These are phyloP conservation scores for Tetrax tetrax DNA, from an alignment of 2,113 vertebrate species.

Conservation along the genomic window DNA sequence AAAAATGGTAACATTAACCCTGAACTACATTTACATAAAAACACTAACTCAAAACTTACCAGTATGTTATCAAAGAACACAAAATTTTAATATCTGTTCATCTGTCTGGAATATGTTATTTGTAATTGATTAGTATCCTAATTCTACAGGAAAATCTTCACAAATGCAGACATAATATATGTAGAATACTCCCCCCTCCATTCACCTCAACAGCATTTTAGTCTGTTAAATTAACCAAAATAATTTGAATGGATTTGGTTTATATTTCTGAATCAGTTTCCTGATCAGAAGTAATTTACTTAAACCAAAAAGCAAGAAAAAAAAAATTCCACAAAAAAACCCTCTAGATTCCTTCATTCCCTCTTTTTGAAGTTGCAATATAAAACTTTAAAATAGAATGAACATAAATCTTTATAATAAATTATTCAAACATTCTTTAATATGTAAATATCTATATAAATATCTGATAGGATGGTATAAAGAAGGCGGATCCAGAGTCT, in stretches of 20 bases:
- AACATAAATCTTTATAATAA: not conserved
- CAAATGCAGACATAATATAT: not conserved
- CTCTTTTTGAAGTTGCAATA: not conserved
- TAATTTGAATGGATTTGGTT: not conserved
- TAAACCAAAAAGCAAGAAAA: not conserved
- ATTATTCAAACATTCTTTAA: not conserved
- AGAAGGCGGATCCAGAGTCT: not conserved
- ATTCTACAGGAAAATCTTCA: not conserved
- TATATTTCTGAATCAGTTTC: not conserved
- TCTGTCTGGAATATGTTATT: not conserved
- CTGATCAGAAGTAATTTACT: not conserved
- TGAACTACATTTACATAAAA: not conserved
- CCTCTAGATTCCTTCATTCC: rapidly evolving
- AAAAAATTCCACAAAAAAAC: no score
- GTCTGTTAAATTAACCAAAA: not conserved
- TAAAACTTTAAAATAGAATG: not conserved
- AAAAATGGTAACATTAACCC: not conserved
- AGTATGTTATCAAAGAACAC: not conserved
- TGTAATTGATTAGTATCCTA: not conserved
- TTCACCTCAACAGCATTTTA: not conserved
- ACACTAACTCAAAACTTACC: not conserved
- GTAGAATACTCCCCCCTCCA: not conserved
- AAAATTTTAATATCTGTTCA: not conserved
- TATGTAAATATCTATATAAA: not conserved
- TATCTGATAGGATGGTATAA: not conserved